Base-by-base conservation (phyloP, 1,140 invertebrate species). In the Pseudomyrmex gracilis region DNA sequence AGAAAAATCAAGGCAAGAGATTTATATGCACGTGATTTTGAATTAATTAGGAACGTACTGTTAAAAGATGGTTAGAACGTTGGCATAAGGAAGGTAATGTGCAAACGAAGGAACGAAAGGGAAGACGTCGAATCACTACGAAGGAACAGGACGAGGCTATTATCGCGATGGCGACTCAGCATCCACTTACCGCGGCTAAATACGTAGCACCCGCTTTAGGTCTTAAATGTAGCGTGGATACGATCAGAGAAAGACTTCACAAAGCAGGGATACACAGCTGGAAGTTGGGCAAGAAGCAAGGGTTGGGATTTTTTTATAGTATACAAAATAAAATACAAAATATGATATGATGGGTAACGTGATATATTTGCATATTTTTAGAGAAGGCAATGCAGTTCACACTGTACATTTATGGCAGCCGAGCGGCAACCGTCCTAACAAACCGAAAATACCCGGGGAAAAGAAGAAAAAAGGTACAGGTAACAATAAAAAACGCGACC, bases 181-280 rank as follows among this genome's bases (percentile, higher is more conserved):
- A 93, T 83, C 93, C 94, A 15, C 85, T 94, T 24, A 94, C 94
- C 5, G 94, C 94, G 20, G 94, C 94, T 20, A 94, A 94, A 90
- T 90, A 92, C 63, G 94, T 94, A 20, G 94, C 92, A 55, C 93
- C 94, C 45, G 93, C 94, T 51, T 71, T 94, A 17, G 94, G 94
- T 47, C 84, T 94, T 13, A 94, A 93, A 70, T 94, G 94, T 78
- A 94, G 93, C 53, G 93, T 94, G n/a, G 93, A 94, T 83, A 94
- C 93, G 1, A 92, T 94, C 47, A 91, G 93, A 70, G 94, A 94
- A 85, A 89, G 94, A 51, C 85, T 94, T 47, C 94, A 94, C 43
- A 94, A 94, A 86, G 94, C 94, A 77, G 94, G 94, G 49, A 94
- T 94, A 86, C 94, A 94, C 24, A 94, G 94, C 86, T 94, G 94